These are phyloP conservation scores for Sminthurides bifidus DNA, from an alignment of 1,140 invertebrate genomes.

Conservation along the genomic window DNA sequence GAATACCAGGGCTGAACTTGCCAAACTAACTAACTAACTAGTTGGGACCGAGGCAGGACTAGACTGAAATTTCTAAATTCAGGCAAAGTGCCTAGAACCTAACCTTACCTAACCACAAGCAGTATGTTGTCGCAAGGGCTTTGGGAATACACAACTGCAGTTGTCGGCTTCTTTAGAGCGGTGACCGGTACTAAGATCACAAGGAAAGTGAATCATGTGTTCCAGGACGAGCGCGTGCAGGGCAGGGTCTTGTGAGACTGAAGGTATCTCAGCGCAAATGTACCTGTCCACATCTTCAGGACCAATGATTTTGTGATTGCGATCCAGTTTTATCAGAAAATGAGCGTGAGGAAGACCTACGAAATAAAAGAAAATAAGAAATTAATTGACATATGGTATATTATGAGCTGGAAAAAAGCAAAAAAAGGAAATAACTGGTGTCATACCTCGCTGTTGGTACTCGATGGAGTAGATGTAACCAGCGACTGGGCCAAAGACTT, in stretches of 20 bases:
- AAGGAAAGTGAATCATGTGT: conserved; percentile 17
- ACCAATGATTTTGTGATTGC: conserved; percentile 18
- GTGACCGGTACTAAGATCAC: conserved; percentile 31
- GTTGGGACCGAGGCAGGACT: too few relatives aligned
- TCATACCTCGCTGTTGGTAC: too few relatives aligned
- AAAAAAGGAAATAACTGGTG: too few relatives aligned
- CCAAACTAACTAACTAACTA: too few relatives aligned
- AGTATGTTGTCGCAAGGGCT: conserved; percentile 32
- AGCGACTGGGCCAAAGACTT: conserved; percentile 31
- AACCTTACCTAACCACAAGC: too few relatives aligned
- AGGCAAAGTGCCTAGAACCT: too few relatives aligned
- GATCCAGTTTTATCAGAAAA: conserved; percentile 31
- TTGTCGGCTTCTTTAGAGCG: conserved; percentile 34
- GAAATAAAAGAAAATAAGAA: too few relatives aligned
- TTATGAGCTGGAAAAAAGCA: too few relatives aligned
- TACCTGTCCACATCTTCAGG: conserved; percentile 26
- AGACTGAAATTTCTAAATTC: too few relatives aligned
- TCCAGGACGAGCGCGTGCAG: conserved; percentile 1
- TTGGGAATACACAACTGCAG: conserved; percentile 37
- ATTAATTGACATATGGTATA: too few relatives aligned
- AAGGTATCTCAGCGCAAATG: conserved; percentile 28
- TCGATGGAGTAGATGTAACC: conserved; percentile 32
- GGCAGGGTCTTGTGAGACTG: conserved; percentile 19
- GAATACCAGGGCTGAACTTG: too few relatives aligned
- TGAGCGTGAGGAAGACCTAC: conserved; percentile 37